phyloP scores from a whole-genome alignment of 2,888 invertebrate genomes.

The Chalcis sispes region DNA sequence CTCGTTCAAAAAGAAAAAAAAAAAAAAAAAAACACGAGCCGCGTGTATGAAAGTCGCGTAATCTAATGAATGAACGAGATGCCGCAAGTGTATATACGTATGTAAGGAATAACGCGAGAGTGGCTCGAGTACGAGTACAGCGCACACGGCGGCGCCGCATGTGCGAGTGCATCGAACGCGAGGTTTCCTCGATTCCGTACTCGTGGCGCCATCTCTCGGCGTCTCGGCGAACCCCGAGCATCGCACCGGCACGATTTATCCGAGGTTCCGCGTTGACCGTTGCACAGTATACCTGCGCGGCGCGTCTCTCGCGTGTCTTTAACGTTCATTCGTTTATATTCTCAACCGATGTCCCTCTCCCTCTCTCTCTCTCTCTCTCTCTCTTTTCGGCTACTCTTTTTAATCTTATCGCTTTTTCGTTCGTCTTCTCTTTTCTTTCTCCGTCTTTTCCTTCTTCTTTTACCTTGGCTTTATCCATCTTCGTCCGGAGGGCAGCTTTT shows the following conservation, averaged over 20 bases:
- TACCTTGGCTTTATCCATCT: too few species aligned
- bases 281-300: constrained; percentile 18
- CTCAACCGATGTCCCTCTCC: too few species aligned
- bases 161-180: constrained; percentile 33
- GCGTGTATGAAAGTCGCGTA: background rate
- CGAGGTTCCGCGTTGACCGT: constrained; percentile 31
- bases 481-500: too few species aligned
- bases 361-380: background rate
- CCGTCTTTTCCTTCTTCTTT: too few species aligned
- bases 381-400: background rate
- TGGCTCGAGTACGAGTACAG: background rate
- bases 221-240: background rate
- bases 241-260: background rate
- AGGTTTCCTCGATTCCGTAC: constrained; percentile 9
- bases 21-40: background rate
- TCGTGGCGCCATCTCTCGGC: constrained; percentile 37
- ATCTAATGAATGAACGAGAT: constrained; percentile 15
- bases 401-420: too few species aligned
- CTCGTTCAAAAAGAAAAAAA: too few species aligned
- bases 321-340: background rate
- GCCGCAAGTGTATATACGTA: background rate
- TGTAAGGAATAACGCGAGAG: background rate
- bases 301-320: background rate
- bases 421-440: background rate
- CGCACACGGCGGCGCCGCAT: background rate